Percentiles rank a stretch among this genome's conserved stretches.
These are phyloP conservation scores for Lepas anatifera DNA, from an alignment of 2,888 invertebrate genomes.

Conservation along the genomic window DNA sequence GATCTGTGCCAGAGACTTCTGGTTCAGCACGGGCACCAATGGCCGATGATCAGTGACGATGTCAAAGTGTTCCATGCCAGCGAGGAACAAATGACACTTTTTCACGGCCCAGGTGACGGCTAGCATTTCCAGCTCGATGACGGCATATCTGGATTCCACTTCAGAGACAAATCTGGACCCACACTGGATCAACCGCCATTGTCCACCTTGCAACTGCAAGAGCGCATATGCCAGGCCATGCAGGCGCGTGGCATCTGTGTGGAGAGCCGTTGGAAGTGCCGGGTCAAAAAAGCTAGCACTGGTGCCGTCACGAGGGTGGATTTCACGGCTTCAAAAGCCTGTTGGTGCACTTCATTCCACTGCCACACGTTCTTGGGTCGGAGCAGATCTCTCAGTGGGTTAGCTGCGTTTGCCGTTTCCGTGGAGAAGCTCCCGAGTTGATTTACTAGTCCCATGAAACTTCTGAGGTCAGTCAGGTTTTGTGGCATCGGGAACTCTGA, in stretches of 20 bases:
- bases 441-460: slow-evolving; percentile 16
- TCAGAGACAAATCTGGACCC: slow-evolving; percentile 6
- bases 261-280: not conserved
- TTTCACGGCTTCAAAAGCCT: not conserved
- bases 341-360: not conserved
- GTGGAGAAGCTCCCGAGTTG: slow-evolving; percentile 14
- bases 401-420: not conserved
- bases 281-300: not conserved
- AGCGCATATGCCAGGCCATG: slow-evolving; percentile 11
- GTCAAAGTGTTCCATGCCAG: slow-evolving; percentile 9
- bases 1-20: slow-evolving; percentile 2
- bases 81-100: slow-evolving; percentile 15
- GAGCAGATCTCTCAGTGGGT: slow-evolving; percentile 6
- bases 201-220: slow-evolving; percentile 5
- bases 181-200: not conserved
- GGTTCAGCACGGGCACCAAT: slow-evolving; percentile 14
- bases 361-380: not conserved
- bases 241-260: not conserved
- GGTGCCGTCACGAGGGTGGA: not conserved
- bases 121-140: not conserved
- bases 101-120: slow-evolving; percentile 15
- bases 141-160: not conserved
- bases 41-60: slow-evolving; percentile 15
- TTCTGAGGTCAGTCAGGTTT: slow-evolving; percentile 15
- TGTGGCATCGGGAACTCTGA: slow-evolving; percentile 14